Evolutionary conservation across 2,113 vertebrate species (phyloP).

Genomic region (Redunca redunca): DNA sequence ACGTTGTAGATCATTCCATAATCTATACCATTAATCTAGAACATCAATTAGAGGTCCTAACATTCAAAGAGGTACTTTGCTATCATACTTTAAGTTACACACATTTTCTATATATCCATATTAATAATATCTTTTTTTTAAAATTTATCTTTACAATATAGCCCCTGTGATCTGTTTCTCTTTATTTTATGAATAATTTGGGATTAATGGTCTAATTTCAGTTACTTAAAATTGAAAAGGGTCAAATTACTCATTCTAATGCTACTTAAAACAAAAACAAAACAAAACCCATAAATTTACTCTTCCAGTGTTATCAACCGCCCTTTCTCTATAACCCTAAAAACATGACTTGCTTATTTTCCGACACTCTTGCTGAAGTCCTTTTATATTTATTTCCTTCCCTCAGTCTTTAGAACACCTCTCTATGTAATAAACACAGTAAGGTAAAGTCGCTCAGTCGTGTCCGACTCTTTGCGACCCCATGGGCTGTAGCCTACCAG

Average conservation of each 20-base stretch:
- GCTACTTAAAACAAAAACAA: not conserved
- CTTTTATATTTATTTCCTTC: not conserved
- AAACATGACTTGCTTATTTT: not conserved
- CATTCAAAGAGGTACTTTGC: not conserved
- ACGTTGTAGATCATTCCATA: not conserved
- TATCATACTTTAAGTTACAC: not conserved
- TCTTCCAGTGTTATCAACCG: not conserved
- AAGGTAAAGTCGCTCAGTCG: no score
- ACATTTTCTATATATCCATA: not conserved
- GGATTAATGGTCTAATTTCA: not conserved
- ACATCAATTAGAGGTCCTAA: not conserved
- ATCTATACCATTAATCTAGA: not conserved
- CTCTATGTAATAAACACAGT: not conserved
- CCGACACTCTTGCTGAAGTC: not conserved
- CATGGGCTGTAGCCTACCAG: no score
- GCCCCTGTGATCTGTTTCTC: not conserved
- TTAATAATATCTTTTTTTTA: not conserved
- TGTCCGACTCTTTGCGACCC: no score
- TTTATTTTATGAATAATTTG: not conserved
- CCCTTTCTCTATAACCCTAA: not conserved
- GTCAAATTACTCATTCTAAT: not conserved
- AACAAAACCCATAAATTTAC: not conserved
- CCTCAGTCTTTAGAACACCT: not conserved
- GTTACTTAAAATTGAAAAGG: not conserved
- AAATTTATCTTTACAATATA: not conserved